A percentile compares a stretch with the other conserved stretches of the same genome.
These are phyloP conservation scores for Alexandromys fortis DNA, from an alignment of 2,113 vertebrate species.

Conservation along the genomic window DNA sequence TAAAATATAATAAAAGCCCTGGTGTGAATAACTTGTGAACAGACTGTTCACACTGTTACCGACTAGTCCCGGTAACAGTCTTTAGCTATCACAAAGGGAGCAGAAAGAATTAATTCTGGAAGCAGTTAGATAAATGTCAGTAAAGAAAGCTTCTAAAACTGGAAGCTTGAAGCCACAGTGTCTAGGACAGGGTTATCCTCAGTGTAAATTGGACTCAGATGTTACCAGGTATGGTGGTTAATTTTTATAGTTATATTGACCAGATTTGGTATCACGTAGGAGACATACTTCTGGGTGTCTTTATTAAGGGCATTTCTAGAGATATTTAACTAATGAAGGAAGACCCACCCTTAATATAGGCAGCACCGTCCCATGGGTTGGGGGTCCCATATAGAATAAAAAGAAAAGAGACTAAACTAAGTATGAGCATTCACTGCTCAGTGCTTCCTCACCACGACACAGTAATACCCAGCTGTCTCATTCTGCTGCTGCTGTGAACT, in stretches of 20 bases:
- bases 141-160: slow-evolving; percentile 25
- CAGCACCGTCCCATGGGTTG: not conserved
- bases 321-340: not conserved
- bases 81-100: not conserved
- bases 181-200: not conserved
- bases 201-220: slow-evolving; percentile 1
- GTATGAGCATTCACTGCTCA: not conserved
- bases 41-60: not conserved
- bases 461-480: not conserved
- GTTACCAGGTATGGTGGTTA: not conserved
- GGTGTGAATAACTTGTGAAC: not conserved
- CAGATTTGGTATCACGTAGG: not conserved
- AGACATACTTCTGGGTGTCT: not conserved
- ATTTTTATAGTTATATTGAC: not conserved
- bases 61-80: not conserved
- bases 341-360: not conserved
- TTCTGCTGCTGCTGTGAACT: not conserved
- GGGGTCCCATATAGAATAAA: not conserved
- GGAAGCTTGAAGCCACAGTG: not conserved
- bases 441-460: not conserved
- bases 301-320: not conserved
- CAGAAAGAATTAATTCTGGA: slow-evolving; percentile 6
- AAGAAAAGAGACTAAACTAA: too few species aligned
- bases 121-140: not conserved
- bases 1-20: not conserved